Base-by-base conservation (phyloP, 2,888 invertebrate genomes). In the Stomorhina lunata region DNA sequence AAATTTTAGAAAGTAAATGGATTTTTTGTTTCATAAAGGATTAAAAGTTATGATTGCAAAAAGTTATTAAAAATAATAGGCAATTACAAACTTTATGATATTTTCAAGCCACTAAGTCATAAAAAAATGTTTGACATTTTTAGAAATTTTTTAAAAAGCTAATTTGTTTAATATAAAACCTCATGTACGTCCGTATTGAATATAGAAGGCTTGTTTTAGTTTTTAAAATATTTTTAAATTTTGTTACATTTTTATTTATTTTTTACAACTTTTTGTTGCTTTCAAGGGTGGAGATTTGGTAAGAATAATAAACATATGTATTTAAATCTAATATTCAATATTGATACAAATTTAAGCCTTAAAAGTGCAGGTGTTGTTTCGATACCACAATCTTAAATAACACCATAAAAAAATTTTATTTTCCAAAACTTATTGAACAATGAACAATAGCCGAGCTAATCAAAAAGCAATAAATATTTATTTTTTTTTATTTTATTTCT, bases 311-410 rank as follows among this genome's bases (percentile, higher is more conserved):
- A 27, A 20, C 10, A 69, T 43, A 69, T 27, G 7, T 20, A 48
- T 53, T 66, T 27, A 34, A 22, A 32, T 29, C 9, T 22, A 27
- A 1, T 29, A 53, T 53, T n/a, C n/a, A n/a, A n/a, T 12, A 34
- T 17, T 17, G 27, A 65, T 69, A 48, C 20, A 43, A 17, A 55
- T 66, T 29, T 81, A 84, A 80, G 75, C 82, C 83, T 71, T 82
- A 80, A 80, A 84, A 84, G 82, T 82, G 83, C 81, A 83, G 81
- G 75, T 81, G 83, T 80, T 80, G 61, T 76, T 25, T 69, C 59
- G 43, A 45, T 61, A 61, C 69, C 68, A 65, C 68, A 72, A 59
- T 69, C 69, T 73, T 37, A 63, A 78, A 32, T 68, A 71, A 59
- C 66, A 50, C 34, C 9, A 9, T 29, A 27, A 43, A 66, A 40